These are phyloP conservation scores for Synanthedon tipuliformis DNA, from an alignment of 2,888 invertebrate species.

Conservation along the genomic window DNA sequence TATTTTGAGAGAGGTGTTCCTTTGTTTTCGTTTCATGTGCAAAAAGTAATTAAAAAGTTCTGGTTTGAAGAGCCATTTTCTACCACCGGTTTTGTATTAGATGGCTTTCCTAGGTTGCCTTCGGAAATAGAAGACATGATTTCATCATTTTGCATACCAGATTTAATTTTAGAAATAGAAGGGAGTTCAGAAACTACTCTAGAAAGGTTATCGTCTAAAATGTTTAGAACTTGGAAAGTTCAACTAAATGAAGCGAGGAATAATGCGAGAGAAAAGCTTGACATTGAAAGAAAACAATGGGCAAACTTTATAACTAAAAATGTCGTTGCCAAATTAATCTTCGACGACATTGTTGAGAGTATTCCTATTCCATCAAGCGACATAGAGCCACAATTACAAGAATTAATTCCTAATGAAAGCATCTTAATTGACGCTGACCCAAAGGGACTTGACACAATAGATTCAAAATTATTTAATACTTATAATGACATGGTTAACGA, in stretches of 20 bases:
- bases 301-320: slow-evolving; percentile 30
- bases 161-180: slow-evolving; percentile 66
- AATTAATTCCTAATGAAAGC: slow-evolving; percentile 29
- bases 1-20: slow-evolving; percentile 62
- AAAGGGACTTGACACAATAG: slow-evolving; percentile 29
- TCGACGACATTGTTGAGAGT: slow-evolving; percentile 36
- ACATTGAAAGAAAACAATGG: slow-evolving; percentile 32
- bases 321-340: slow-evolving; percentile 33
- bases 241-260: slow-evolving; percentile 43
- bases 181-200: slow-evolving; percentile 32
- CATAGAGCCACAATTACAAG: slow-evolving; percentile 1
- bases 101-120: slow-evolving; percentile 71
- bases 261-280: slow-evolving; percentile 23
- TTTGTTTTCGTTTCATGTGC: slow-evolving; percentile 50
- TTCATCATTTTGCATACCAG: slow-evolving; percentile 64
- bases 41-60: slow-evolving; percentile 47
- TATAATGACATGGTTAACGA: slow-evolving; percentile 47
- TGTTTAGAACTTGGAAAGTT: slow-evolving; percentile 47
- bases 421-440: slow-evolving; percentile 60
- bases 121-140: slow-evolving; percentile 67
- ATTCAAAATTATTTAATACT: slow-evolving; percentile 36
- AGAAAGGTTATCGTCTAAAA: slow-evolving; percentile 32
- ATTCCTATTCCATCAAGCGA: slow-evolving; percentile 5
- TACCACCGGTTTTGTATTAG: slow-evolving; percentile 66
- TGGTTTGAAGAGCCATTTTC: slow-evolving; percentile 67